A percentile compares a stretch with the other conserved stretches of the same genome.
These are phyloP conservation scores for Leptinotarsa haldemani DNA, from an alignment of 2,888 invertebrate genomes.

Conservation along the genomic window DNA sequence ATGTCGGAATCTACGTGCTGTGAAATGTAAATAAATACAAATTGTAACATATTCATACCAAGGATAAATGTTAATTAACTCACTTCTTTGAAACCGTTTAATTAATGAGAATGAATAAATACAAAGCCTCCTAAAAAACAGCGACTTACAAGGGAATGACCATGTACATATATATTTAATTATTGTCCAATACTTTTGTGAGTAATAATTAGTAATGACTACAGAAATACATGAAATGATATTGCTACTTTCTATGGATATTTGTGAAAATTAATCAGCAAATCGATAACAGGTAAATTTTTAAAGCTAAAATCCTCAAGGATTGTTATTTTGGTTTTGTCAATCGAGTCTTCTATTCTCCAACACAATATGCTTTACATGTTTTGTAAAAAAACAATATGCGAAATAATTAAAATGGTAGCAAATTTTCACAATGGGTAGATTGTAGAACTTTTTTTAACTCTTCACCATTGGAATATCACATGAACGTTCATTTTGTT, in stretches of 20 bases:
- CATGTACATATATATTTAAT: constrained; percentile 7
- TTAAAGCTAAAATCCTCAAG: neutral
- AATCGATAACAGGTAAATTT: neutral
- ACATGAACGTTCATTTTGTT: neutral
- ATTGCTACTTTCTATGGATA: constrained; percentile 26
- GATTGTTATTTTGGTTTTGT: no score
- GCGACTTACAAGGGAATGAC: constrained; percentile 5
- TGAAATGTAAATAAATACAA: constrained; percentile 14
- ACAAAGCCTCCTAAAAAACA: constrained; percentile 2
- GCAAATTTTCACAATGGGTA: no score
- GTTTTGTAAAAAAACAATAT: neutral
- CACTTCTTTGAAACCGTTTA: constrained; percentile 5
- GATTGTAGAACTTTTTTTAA: no score
- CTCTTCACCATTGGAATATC: no score
- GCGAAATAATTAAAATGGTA: neutral
- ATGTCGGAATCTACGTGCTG: neutral
- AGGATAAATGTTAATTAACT: constrained; percentile 10
- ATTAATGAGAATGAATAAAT: neutral
- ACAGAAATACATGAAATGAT: constrained; percentile 8
- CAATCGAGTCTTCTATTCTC: neutral
- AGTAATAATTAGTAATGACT: neutral
- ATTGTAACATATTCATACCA: constrained; percentile 1
- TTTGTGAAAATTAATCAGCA: neutral
- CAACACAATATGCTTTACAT: neutral
- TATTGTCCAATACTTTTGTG: neutral